phyloP scores from a whole-genome alignment of 2,888 invertebrate genomes.

The Silvanus unidentatus region DNA sequence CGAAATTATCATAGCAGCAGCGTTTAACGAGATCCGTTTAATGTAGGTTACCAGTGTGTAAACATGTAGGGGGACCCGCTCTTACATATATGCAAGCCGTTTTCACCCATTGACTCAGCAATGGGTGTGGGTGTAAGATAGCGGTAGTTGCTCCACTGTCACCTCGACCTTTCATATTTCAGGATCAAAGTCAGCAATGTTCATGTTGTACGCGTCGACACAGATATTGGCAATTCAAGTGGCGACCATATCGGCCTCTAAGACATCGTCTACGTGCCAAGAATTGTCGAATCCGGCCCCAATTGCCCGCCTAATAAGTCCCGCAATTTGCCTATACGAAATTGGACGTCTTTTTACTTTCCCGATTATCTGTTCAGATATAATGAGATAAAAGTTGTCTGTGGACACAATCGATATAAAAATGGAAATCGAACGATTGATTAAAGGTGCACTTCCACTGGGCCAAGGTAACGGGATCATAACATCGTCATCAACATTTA shows the following conservation, averaged over 20 bases:
- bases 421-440: not conserved
- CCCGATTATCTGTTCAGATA: too few relatives aligned
- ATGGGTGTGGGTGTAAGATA: constrained; percentile 18
- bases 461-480: constrained; percentile 40
- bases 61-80: too few relatives aligned
- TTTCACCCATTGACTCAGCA: constrained; percentile 23
- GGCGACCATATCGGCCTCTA: not conserved
- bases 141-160: constrained; percentile 16
- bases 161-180: constrained; percentile 22
- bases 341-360: too few relatives aligned
- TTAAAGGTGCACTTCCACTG: constrained; percentile 29
- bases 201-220: constrained; percentile 19
- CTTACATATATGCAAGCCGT: not conserved
- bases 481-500: constrained; percentile 31
- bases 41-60: too few relatives aligned
- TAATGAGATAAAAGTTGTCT: too few relatives aligned
- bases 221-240: constrained; percentile 18
- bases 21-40: not conserved
- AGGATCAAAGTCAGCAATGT: constrained; percentile 22
- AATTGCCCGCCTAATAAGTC: too few relatives aligned
- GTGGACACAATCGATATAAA: not conserved
- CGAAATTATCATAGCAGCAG: not conserved
- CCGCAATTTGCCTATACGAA: too few relatives aligned
- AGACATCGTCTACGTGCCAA: too few relatives aligned
- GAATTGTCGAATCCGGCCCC: too few relatives aligned